Evolutionary conservation across 2,888 invertebrate genomes (phyloP).

Genomic region (Acronicta psi): DNA sequence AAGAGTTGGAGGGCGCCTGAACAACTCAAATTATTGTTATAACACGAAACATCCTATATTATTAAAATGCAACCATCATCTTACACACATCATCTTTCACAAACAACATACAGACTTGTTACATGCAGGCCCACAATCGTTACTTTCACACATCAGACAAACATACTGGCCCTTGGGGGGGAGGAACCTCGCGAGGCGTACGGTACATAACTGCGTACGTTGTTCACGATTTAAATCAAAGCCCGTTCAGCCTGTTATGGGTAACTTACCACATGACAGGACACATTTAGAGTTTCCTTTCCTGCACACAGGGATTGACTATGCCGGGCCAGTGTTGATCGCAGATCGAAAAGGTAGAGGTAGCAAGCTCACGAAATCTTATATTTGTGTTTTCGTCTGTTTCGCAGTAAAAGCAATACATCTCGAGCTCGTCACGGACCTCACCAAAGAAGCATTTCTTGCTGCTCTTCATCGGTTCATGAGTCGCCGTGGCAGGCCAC

Average conservation of each 20-base stretch:
- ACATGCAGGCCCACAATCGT: no score
- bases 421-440: constrained; percentile 1
- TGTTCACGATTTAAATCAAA: constrained; percentile 1
- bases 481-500: constrained; percentile 2
- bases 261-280: constrained; percentile 1
- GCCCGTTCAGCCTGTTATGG: constrained; percentile 1
- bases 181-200: constrained; percentile 4
- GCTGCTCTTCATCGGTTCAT: constrained; percentile 12
- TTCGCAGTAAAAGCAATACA: constrained; percentile 3
- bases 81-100: no score
- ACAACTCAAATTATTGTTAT: no score
- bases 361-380: not conserved
- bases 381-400: constrained; percentile 15
- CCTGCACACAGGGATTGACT: not conserved
- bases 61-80: no score
- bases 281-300: constrained; percentile 1
- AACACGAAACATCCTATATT: no score
- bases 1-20: no score
- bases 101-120: no score
- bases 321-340: constrained; percentile 3
- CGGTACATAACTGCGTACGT: constrained; percentile 1
- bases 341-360: not conserved
- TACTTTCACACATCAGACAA: no score
- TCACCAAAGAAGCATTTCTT: constrained; percentile 37
- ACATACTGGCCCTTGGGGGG: not conserved